phyloP scores from a whole-genome alignment of 92 coral and sea anemone species.

The Parazoanthus swiftii region DNA sequence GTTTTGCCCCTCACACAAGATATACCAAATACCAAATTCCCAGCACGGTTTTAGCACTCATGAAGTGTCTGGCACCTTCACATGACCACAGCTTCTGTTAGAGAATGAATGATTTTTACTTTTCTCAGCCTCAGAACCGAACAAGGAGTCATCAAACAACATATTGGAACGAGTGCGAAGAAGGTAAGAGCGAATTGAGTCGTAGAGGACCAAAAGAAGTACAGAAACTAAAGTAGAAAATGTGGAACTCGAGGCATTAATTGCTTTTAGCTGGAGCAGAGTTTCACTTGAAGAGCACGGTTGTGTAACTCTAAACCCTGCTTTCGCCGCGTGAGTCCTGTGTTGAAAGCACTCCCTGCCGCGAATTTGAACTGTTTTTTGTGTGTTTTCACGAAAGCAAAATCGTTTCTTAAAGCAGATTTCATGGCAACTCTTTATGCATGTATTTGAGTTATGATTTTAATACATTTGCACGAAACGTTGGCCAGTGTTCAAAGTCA shows the following conservation, averaged over 20 bases:
- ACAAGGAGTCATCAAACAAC: not conserved
- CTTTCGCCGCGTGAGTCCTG: conserved; percentile 27
- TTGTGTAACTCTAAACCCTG: conserved; percentile 35
- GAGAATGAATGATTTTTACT: conserved; percentile 21
- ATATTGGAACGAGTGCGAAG: not conserved
- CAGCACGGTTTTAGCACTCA: conserved; percentile 4
- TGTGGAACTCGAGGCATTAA: conserved; percentile 17
- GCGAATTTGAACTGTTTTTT: conserved; percentile 31
- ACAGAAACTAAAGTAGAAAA: not conserved
- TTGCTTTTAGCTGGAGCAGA: conserved; percentile 42
- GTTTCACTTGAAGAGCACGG: conserved; percentile 22
- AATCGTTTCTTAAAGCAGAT: not conserved
- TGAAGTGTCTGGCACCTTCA: conserved; percentile 20
- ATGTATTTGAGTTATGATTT: not conserved
- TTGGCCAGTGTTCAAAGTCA: conserved; percentile 7
- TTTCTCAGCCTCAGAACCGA: conserved; percentile 35
- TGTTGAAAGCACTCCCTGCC: conserved; percentile 42
- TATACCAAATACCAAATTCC: not conserved
- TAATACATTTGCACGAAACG: not conserved
- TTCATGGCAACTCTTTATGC: not conserved
- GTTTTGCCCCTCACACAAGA: not conserved
- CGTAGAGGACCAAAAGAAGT: not conserved
- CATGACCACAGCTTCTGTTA: conserved; percentile 29
- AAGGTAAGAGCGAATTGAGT: conserved; percentile 8
- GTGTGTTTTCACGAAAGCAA: conserved; percentile 36